phyloP scores from a whole-genome alignment of 1,140 invertebrate genomes.

The Orussus abietinus region DNA sequence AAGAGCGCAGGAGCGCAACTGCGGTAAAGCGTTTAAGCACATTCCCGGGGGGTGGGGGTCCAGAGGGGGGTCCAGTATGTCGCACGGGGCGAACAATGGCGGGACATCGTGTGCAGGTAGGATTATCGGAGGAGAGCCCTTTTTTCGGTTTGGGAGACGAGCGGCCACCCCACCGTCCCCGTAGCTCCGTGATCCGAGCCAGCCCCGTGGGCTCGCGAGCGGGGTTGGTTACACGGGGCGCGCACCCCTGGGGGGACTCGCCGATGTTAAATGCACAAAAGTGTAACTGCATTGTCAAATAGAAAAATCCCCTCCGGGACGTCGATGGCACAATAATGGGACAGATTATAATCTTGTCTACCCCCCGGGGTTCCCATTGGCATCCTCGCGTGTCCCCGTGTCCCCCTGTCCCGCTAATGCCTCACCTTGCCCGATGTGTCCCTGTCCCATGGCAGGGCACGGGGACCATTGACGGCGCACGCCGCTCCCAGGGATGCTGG shows the following conservation, averaged over 20 bases:
- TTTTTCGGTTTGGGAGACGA: conserved; percentile 39
- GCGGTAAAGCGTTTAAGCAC: conserved; percentile 22
- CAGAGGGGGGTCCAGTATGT: conserved; percentile 27
- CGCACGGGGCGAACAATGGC: conserved; percentile 36
- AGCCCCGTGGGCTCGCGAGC: background rate
- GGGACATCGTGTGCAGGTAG: conserved; percentile 52
- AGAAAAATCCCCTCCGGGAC: conserved; percentile 50
- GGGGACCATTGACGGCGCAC: no score
- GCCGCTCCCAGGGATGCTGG: no score
- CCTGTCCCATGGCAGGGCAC: no score
- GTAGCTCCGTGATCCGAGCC: background rate
- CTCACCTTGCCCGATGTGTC: conserved; percentile 13
- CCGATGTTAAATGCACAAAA: conserved; percentile 51
- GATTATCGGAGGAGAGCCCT: conserved; percentile 47
- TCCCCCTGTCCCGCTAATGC: background rate
- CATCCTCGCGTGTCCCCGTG: conserved; percentile 12
- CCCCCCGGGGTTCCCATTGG: conserved; percentile 37
- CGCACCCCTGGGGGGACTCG: conserved; percentile 24
- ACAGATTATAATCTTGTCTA: conserved; percentile 57
- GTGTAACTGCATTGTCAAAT: conserved; percentile 51
- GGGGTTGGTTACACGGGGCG: no score
- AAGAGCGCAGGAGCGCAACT: no score
- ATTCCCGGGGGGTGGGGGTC: conserved; percentile 11
- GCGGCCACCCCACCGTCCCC: conserved; percentile 20
- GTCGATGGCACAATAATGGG: conserved; percentile 56